A percentile compares a stretch with the other conserved stretches of the same genome.
Evolutionary conservation across 2,888 invertebrate species (phyloP).

Genomic region (Pseudococcus jackbeardsleyi): DNA sequence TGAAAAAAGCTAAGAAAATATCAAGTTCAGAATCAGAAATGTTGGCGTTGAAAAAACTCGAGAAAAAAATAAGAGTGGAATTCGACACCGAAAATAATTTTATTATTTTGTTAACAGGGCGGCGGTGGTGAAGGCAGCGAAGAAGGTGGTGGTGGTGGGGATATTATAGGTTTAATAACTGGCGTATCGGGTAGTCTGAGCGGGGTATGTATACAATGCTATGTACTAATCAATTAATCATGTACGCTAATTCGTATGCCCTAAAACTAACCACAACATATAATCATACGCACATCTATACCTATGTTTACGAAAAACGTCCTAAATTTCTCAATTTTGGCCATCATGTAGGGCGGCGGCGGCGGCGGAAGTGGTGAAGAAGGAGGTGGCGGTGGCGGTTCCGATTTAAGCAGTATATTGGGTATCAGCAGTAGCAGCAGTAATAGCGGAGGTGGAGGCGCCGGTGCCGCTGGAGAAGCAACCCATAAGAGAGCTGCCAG

Average conservation of each 20-base stretch:
- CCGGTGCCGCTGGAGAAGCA: not conserved
- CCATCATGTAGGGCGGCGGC: conserved; percentile 42
- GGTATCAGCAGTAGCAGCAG: conserved; percentile 58
- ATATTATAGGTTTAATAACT: conserved; percentile 56
- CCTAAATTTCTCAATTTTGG: not conserved
- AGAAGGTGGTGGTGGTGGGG: conserved; percentile 51
- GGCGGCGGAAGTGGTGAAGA: conserved; percentile 62
- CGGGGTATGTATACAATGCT: conserved; percentile 60
- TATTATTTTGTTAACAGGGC: conserved; percentile 58
- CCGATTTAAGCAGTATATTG: conserved; percentile 60
- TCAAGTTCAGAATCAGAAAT: no score
- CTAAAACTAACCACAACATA: not conserved
- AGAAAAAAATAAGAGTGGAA: no score
- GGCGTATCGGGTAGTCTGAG: conserved; percentile 56
- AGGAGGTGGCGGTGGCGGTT: conserved; percentile 61
- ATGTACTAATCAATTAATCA: conserved; percentile 18
- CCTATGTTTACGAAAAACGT: not conserved
- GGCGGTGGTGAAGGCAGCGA: conserved; percentile 57
- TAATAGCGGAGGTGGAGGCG: conserved; percentile 56
- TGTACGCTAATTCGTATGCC: not conserved
- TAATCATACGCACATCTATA: not conserved
- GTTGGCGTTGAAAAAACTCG: no score
- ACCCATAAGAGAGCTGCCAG: conserved; percentile 23
- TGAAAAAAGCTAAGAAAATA: no score
- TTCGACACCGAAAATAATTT: no score